Evolutionary conservation across 2,797 vertebrate species (phyloP).

Genomic region (Erpetoichthys calabaricus): DNA sequence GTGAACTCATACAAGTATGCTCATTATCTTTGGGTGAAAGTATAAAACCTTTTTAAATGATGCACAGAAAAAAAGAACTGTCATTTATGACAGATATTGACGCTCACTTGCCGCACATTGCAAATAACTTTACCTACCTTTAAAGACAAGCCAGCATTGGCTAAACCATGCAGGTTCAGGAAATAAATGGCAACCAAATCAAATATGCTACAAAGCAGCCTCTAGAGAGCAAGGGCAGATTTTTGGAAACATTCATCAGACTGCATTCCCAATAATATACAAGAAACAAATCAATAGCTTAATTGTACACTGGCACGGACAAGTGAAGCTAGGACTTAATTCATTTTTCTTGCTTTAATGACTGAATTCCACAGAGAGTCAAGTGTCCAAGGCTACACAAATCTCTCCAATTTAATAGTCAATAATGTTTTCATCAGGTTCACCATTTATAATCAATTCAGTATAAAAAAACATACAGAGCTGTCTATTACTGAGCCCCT

Average conservation of each 20-base stretch:
- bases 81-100: too few species aligned
- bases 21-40: too few species aligned
- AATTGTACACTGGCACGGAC: slow-evolving; percentile 15
- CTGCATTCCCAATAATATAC: slow-evolving; percentile 3
- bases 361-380: slow-evolving; percentile 6
- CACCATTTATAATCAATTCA: background rate
- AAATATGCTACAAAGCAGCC: too few species aligned
- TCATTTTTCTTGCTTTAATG: slow-evolving; percentile 21
- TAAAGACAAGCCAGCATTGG: too few species aligned
- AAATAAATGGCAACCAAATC: slow-evolving; percentile 3
- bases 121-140: too few species aligned
- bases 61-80: too few species aligned
- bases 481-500: too few species aligned
- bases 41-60: too few species aligned
- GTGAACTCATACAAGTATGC: too few species aligned
- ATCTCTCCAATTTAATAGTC: slow-evolving; percentile 15
- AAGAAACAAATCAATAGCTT: slow-evolving; percentile 19
- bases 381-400: slow-evolving; percentile 11
- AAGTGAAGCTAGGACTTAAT: slow-evolving; percentile 9
- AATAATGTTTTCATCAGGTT: slow-evolving; percentile 21
- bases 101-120: too few species aligned
- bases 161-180: background rate
- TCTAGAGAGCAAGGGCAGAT: background rate
- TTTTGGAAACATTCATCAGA: slow-evolving; percentile 1
- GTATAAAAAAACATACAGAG: too few species aligned